Evolutionary conservation across 2,888 invertebrate species (phyloP).

Genomic region (Pardosa pseudoannulata): DNA sequence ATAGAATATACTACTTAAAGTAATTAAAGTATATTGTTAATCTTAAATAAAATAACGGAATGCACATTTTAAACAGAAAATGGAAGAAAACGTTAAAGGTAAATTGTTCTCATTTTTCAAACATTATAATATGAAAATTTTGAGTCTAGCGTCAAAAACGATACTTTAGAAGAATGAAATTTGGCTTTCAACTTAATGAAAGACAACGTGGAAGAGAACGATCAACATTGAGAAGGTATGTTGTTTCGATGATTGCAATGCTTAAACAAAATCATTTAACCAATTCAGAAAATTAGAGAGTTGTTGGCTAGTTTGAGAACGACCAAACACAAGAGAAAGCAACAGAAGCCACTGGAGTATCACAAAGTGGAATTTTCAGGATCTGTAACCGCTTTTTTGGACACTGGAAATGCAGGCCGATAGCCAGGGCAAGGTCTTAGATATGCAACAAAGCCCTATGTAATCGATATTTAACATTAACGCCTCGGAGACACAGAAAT

Average conservation of each 20-base stretch:
- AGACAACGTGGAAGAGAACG: background rate
- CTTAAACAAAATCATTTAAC: constrained; percentile 21
- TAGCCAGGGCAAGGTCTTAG: background rate
- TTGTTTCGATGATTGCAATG: constrained; percentile 7
- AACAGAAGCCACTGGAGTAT: constrained; percentile 17
- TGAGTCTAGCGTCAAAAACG: too few relatives aligned
- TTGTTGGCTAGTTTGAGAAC: background rate
- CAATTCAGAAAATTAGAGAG: constrained; percentile 13
- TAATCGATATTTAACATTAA: constrained; percentile 1
- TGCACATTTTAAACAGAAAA: too few relatives aligned
- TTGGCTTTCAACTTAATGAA: too few relatives aligned
- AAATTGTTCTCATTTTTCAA: too few relatives aligned
- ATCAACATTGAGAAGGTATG: background rate
- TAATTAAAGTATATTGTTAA: too few relatives aligned
- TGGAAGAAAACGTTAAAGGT: too few relatives aligned
- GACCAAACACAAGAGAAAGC: constrained; percentile 15
- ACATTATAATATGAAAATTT: too few relatives aligned
- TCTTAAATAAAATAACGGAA: too few relatives aligned
- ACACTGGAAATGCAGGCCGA: constrained; percentile 1
- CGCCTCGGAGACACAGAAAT: constrained; percentile 1
- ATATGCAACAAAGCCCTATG: background rate
- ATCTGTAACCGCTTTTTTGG: background rate
- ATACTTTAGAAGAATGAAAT: too few relatives aligned
- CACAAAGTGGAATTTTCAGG: constrained; percentile 18
- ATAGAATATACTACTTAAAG: too few relatives aligned